Conservation (phyloP, 1,140 invertebrate genomes). For the Drosophila bocqueti region DNA sequence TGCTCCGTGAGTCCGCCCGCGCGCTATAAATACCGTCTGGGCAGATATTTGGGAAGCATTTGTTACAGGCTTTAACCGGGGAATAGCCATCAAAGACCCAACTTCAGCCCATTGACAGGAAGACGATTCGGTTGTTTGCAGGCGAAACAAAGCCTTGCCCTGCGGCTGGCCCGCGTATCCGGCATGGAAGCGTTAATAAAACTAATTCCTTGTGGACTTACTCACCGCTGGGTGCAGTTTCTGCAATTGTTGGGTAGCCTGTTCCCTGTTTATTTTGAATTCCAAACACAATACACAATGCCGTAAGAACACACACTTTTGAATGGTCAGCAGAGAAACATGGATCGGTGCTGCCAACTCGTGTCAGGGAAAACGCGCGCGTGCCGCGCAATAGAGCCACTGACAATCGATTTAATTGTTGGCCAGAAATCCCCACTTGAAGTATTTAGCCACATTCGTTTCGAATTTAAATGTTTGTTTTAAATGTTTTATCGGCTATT, state of each 20-base stretch:
- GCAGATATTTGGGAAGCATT: not conserved
- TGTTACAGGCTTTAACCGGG: not conserved
- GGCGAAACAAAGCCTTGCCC: slow-evolving; percentile 5
- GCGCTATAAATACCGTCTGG: not conserved
- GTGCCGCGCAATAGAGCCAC: slow-evolving; percentile 23
- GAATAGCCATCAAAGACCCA: not conserved
- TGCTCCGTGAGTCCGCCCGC: not conserved
- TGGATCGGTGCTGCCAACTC: slow-evolving; percentile 39
- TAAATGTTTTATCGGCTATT: not conserved
- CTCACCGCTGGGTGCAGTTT: slow-evolving; percentile 36
- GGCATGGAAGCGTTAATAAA: not conserved
- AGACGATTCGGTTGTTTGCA: slow-evolving; percentile 18
- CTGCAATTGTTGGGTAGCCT: slow-evolving; percentile 9
- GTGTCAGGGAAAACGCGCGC: slow-evolving; percentile 37
- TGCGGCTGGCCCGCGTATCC: not conserved
- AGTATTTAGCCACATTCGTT: rapidly evolving
- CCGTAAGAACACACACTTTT: slow-evolving; percentile 59
- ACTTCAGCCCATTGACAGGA: slow-evolving; percentile 10
- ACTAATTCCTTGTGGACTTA: not conserved
- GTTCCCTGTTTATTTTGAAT: slow-evolving; percentile 38
- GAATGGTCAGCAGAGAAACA: slow-evolving; percentile 52
- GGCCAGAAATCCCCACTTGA: rapidly evolving
- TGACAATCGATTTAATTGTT: slow-evolving; percentile 12
- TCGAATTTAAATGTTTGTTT: not conserved
- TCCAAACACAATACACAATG: slow-evolving; percentile 29